Base-by-base conservation (phyloP, 2,797 vertebrate genomes). In the Crypturellus tataupa region DNA sequence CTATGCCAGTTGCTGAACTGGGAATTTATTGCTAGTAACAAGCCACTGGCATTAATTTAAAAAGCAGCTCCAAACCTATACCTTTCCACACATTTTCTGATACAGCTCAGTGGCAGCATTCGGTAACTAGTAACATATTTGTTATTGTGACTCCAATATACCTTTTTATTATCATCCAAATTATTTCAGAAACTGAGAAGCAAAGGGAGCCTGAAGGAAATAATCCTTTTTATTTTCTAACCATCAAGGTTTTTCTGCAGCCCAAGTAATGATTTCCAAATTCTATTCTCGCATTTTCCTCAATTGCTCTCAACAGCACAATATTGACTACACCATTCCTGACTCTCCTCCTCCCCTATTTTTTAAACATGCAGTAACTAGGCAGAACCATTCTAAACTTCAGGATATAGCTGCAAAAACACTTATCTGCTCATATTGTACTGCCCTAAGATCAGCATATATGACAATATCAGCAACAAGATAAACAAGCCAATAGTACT, bases 311-410 rank as follows among this genome's bases (percentile, higher is more conserved):
- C 25, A 89, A 46, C 23, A 73, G 6, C 5, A 46, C 0, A 0
- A 13, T 44, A 72, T 15, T 13, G 78, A 67, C 55, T 9, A 7
- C 4, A 53, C 13, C 5, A 81, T 8, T 21, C 46, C 3, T 39
- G 59, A 67, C 7, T 17, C 71, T 2, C 29, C 7, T 42, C 3
- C 5, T 8, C 6, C 2, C 19, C 1, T 21, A 12, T 44, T 15
- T 39, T 8, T 35, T 49, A 2, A 42, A 20, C 31, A 0, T 3
- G 7, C 3, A 37, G 6, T 71, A 14, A 39, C 3, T 23, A 42
- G 5, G 14, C 1, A 81, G 90, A 84, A 39, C 3, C 13, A 8
- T 18, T n/a, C 2, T 80, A 37, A 84, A 72, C 14, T 69, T 71
- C 18, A 62, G 9, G 17, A 9, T 9, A 65, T 1, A 62, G 1